Evolutionary conservation across 2,888 invertebrate genomes (phyloP), one percentile per base, ranked within the genome.

Genomic region (Anoncus sp.): DNA sequence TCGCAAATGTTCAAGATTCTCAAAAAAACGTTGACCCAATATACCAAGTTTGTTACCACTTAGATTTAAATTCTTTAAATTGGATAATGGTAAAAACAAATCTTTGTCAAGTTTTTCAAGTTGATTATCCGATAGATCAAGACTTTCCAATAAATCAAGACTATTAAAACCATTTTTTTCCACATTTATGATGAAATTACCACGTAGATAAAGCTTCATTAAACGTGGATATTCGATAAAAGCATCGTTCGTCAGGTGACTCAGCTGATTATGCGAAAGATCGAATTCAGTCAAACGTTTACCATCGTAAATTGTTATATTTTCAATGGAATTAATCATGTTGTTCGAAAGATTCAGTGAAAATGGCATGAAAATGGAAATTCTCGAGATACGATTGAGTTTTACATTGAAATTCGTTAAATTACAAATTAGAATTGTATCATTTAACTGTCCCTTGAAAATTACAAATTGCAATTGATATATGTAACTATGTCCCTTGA

Each of bases 91-190:
- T 24, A 92, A 91, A 81, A 96, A 93, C 38, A 94, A 92, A 16
- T 88, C 88, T 79, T 94, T 93, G 38, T 93, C 92, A 75, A 96
- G 87, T 35, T 89, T 88, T 3, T 92, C 92, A 80, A 96, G 90
- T 82, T 93, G 93, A 89, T 96, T 97, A 86, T 93, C 92, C 49
- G 96, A 95, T 67, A 97, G 90, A 86, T 96, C 95, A 84, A 97
- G 91, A 63, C 93, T 93, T 88, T 94, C 94, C 81, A 97, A 92
- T 82, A 92, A 93, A 18, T 91, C 90, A 79, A 96, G 91, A 40
- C 94, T 93, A 81, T 92, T 92, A 85, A 96, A 95, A 86, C 93
- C 94, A 83, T 92, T 91, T 79, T 92, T 92, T 85, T 92, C 92
- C 85, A 94, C 92, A 81, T 88, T 91, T 69, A 92, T 88, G 77